Base-by-base conservation (phyloP, 2,888 invertebrate genomes). In the Microchrysa polita region DNA sequence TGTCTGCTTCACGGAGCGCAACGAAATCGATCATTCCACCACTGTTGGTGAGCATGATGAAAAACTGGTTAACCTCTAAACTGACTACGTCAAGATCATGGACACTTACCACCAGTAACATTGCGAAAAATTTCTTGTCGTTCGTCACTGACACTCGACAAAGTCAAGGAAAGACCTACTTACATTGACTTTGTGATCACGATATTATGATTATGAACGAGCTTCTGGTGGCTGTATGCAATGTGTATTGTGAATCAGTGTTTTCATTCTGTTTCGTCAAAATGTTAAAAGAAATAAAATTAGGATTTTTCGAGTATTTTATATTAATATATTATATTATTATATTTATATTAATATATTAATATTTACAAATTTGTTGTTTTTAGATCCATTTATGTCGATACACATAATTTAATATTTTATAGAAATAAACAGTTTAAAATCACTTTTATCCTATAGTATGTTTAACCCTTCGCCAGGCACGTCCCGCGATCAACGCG, bases 151-250 rank as follows among this genome's bases (percentile, higher is more conserved):
- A 67, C 59, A 74, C 72, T 52, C 67, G n/a, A 48, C 67, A 73
- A 75, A 73, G 75, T 75, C 75, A 75, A 73, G 73, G 73, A 73
- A 61, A 75, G 75, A 75, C 75, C 75, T 69, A 75, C 73, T 75
- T 75, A 61, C 61, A 52, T 48, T 18, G 22, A 14, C 57, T 53
- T 69, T 57, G 55, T 23, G 34, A 55, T 42, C 57, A 40, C 22
- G 20, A 57, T 53, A 23, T 42, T 40, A 40, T 40, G 20, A 57
- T 53, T 27, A 16, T 48, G 27, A 16, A 52, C 10, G 16, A 61
- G 40, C 61, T 40, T 34, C 10, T 27, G 40, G 1, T 16, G 27
- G 53, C 14, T 48, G 34, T 23, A 53, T 44, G 48, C 48, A 16
- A 16, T 61, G 40, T 48, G 16, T n/a, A n/a, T 34, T n/a, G 1